A percentile compares a stretch with the other conserved stretches of the same genome.
These are phyloP conservation scores for Cheilosia impressa DNA, from an alignment of 2,888 invertebrate species.

Conservation along the genomic window DNA sequence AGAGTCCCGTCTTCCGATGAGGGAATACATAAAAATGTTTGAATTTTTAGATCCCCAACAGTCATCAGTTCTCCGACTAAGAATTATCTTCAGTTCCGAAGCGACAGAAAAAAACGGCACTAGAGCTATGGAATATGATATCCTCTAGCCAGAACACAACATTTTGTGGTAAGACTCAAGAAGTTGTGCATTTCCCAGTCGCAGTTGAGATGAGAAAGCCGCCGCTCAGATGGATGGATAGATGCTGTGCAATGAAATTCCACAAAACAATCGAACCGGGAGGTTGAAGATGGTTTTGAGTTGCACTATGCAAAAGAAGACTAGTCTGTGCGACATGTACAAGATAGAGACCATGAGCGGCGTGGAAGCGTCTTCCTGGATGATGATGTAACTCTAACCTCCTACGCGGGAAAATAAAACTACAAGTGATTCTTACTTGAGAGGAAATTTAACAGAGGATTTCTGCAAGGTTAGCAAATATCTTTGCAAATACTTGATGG, in stretches of 20 bases:
- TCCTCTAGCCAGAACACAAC: conserved; percentile 1
- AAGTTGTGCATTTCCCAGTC: conserved; percentile 3
- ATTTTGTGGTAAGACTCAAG: conserved; percentile 39
- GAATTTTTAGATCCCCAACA: not conserved
- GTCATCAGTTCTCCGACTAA: not conserved
- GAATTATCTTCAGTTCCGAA: not conserved
- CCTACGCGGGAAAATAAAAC: conserved; percentile 25
- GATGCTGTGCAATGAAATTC: conserved; percentile 67
- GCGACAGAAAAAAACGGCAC: not conserved
- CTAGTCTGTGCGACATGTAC: not conserved
- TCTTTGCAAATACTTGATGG: not conserved
- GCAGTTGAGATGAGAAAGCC: conserved; percentile 13
- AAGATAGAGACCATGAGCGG: conserved; percentile 26
- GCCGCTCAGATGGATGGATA: not conserved
- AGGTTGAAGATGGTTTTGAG: conserved; percentile 49
- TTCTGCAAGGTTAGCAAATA: not conserved
- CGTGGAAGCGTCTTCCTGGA: conserved; percentile 25
- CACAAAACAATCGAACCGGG: conserved; percentile 68
- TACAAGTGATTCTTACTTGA: not conserved
- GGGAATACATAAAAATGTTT: not conserved
- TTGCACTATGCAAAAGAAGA: conserved; percentile 41
- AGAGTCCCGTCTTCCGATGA: not conserved
- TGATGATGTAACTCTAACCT: conserved; percentile 37
- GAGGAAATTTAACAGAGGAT: not conserved
- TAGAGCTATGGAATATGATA: conserved; percentile 26